Evolutionary conservation across 2,797 vertebrate genomes (phyloP).

Genomic region (Sebastes trivittatus): DNA sequence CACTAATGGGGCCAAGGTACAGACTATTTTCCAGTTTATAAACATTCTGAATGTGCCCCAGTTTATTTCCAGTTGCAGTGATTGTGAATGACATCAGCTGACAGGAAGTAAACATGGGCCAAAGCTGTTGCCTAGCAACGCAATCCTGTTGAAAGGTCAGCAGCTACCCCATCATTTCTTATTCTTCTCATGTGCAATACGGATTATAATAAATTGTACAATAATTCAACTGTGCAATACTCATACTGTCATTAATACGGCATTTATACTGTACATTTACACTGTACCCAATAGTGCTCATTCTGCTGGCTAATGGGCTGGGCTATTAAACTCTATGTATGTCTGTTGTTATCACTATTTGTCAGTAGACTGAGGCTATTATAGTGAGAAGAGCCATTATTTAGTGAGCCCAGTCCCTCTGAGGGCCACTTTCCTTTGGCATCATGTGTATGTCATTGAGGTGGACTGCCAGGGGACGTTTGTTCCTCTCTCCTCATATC

Average conservation of each 20-base stretch:
- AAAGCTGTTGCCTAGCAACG: too few relatives aligned
- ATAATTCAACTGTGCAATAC: too few relatives aligned
- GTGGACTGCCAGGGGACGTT: constrained; percentile 43
- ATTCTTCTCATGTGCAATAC: too few relatives aligned
- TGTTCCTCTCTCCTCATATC: constrained; percentile 31
- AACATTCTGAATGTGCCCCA: too few relatives aligned
- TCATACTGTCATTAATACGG: too few relatives aligned
- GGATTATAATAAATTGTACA: too few relatives aligned
- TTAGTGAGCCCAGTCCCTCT: constrained; percentile 1
- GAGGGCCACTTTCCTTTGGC: constrained; percentile 35
- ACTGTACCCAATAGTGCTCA: background rate
- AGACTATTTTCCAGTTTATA: too few relatives aligned
- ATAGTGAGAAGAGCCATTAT: background rate
- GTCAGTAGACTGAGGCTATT: background rate
- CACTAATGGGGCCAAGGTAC: background rate
- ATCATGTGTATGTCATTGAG: constrained; percentile 45
- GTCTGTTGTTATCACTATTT: constrained; percentile 2
- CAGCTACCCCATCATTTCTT: too few relatives aligned
- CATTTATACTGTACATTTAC: background rate
- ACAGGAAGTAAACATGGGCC: too few relatives aligned
- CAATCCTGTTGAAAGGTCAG: too few relatives aligned
- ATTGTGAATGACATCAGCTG: too few relatives aligned
- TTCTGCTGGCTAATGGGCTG: background rate
- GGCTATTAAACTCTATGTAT: background rate
- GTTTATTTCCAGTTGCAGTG: too few relatives aligned